These are phyloP conservation scores for Zygogramma bicolorata DNA, from an alignment of 2,888 invertebrate genomes.

Conservation along the genomic window DNA sequence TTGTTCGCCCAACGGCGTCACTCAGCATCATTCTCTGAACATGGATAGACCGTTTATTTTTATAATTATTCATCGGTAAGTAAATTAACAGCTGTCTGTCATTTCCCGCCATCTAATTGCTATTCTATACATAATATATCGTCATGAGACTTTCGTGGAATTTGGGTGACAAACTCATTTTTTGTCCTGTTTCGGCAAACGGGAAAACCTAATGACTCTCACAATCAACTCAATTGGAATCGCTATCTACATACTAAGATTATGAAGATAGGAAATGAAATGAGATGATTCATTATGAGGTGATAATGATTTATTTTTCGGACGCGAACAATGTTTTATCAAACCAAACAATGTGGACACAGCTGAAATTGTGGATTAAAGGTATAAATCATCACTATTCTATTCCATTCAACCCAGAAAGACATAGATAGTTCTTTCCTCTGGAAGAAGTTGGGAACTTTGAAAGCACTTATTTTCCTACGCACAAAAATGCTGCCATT, in stretches of 20 bases:
- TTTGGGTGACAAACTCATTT: neutral
- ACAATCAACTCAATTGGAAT: constrained; percentile 4
- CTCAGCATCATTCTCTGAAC: neutral
- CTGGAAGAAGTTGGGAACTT: no score
- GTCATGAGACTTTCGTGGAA: neutral
- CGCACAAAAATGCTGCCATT: no score
- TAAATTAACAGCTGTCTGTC: neutral
- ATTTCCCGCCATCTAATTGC: neutral
- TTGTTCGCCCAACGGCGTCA: neutral
- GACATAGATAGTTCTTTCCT: no score
- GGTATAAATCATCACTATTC: no score
- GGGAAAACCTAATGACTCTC: constrained; percentile 14
- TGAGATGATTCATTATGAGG: neutral
- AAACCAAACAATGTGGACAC: neutral
- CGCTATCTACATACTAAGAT: neutral
- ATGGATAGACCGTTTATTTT: neutral
- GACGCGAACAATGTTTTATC: neutral
- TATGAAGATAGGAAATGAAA: neutral
- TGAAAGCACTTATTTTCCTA: no score
- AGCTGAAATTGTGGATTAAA: neutral
- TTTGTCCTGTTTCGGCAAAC: neutral
- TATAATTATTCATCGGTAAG: neutral
- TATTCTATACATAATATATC: neutral
- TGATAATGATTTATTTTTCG: neutral
- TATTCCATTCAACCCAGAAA: no score